Base-by-base conservation (phyloP, 2,888 invertebrate species). In the Endomychus coccineus region DNA sequence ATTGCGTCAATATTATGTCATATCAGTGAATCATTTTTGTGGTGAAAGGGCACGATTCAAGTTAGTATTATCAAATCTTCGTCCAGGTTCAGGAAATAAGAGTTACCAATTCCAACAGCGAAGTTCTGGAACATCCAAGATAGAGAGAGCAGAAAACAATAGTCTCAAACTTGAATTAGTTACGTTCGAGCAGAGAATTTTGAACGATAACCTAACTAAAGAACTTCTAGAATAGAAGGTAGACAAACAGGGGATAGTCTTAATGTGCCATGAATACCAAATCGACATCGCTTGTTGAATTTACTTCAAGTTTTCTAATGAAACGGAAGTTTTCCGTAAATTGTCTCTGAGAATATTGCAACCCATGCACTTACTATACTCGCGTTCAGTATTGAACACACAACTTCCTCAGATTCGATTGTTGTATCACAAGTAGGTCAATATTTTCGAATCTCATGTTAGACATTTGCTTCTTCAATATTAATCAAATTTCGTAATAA, bases 101-200 rank as follows among this genome's bases (percentile, higher is more conserved):
- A 39, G 36, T 51, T 51, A 43, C 37, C 36, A 30, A 52, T 52
- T 52, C 52, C 30, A 30, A 11, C n/a, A 28, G 45, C 48, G 49
- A 48, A 45, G 42, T 45, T 24, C 36, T 28, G 32, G 22, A 27
- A 24, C 28, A 32, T 27, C 7, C 24, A 27, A 27, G 32, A 28
- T 24, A 50, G 45, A 47, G 50, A 44, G 45, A 47, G 50, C 50
- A 46, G 49, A 53, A 60, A 63, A 63, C 62, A 65, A 63, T 61
- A 58, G 63, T 63, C 55, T 63, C 58, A 58, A 64, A 66, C 58
- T 66, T 66, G 66, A 66, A 66, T 66, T 66, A 66, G 66, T 62
- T 63, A 58, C 62, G 64, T 62, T 64, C 65, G 65, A 64, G 61
- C 53, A 52, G 57, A 61, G 66, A 66, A 66, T 66, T 64, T 62